Percentiles rank a stretch among this genome's conserved stretches.
Conservation (phyloP, 2,113 vertebrate species). For the Emberiza fucata region DNA sequence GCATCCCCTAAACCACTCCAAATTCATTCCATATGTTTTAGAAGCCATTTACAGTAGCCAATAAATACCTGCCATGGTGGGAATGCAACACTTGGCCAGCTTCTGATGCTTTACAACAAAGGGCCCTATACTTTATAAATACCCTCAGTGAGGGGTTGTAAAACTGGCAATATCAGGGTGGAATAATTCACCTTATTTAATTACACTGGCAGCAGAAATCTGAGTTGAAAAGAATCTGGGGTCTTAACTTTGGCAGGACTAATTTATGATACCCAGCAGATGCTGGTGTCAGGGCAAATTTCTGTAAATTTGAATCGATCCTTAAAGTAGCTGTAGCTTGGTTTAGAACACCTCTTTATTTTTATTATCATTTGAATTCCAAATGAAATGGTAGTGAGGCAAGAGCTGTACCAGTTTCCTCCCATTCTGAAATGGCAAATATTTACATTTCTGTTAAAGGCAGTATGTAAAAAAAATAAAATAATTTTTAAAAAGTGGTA, state of each 20-base stretch:
- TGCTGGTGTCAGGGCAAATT: not conserved
- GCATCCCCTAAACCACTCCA: not conserved
- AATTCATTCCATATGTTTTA: not conserved
- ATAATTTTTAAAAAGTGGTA: fast-evolving
- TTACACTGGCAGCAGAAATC: not conserved
- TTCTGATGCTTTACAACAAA: not conserved
- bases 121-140: not conserved
- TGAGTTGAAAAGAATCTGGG: not conserved
- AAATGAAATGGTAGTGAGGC: not conserved
- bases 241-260: not conserved
- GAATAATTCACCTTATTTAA: not conserved
- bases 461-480: too few species aligned
- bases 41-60: not conserved
- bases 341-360: not conserved
- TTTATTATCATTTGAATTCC: not conserved
- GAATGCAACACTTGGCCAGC: not conserved
- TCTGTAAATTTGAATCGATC: not conserved
- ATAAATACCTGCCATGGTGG: not conserved
- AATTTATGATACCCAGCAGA: not conserved
- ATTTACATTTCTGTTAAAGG: not conserved
- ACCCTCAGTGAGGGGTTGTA: not conserved
- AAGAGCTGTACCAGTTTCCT: not conserved
- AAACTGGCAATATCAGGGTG: not conserved
- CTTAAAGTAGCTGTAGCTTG: not conserved
- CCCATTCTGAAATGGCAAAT: not conserved